A percentile compares a stretch with the other conserved stretches of the same genome.
Evolutionary conservation across 2,113 vertebrate species (phyloP).

Genomic region (Tragulus kanchil): DNA sequence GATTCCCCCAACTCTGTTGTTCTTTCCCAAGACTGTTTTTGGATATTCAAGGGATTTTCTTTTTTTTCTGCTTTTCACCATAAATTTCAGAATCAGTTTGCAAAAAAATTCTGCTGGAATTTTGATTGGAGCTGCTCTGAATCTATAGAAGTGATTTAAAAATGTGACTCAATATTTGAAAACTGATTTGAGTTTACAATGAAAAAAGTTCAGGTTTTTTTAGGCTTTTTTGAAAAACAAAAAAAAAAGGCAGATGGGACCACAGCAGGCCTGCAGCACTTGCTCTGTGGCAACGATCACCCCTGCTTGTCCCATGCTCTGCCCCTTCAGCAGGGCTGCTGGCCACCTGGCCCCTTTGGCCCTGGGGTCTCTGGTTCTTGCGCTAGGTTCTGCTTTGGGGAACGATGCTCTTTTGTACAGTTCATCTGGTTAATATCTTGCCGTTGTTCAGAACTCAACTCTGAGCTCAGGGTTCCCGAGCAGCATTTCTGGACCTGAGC

Average conservation of each 20-base stretch:
- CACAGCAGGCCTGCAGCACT: background rate
- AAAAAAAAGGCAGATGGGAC: background rate
- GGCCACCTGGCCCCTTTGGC: no score
- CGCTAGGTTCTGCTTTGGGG: background rate
- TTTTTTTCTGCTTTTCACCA: background rate
- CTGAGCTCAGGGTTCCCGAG: background rate
- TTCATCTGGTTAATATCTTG: background rate
- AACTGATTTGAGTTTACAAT: background rate
- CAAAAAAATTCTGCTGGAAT: background rate
- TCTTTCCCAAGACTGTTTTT: background rate
- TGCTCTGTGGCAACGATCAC: no score
- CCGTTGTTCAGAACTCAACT: background rate
- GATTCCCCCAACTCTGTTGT: background rate
- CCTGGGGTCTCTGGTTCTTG: background rate
- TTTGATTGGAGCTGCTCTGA: background rate
- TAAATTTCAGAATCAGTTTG: background rate
- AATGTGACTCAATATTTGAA: background rate
- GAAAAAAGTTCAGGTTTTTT: constrained; percentile 24
- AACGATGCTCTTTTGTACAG: background rate
- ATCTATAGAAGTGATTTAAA: background rate
- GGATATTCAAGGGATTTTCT: background rate
- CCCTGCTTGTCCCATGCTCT: rapidly evolving
- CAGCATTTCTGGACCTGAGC: background rate
- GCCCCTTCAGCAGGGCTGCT: no score
- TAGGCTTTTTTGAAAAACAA: background rate